Conservation (phyloP, 2,888 invertebrate species). For the Eupithecia exiguata region DNA sequence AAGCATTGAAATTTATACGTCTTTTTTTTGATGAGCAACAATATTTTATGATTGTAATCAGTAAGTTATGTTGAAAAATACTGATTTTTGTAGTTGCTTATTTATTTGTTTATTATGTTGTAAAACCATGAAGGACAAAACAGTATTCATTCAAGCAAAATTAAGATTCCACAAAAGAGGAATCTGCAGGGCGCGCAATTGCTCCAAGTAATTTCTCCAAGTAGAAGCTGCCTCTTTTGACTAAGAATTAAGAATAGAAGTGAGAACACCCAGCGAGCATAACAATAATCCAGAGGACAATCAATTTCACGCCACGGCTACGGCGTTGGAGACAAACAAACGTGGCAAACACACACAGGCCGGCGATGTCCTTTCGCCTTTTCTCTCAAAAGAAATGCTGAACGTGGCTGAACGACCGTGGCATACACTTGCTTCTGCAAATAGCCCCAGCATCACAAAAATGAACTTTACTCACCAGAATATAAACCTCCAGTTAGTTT, state of each 20-base stretch:
- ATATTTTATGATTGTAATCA: no score
- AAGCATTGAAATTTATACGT: no score
- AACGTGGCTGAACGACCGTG: slow-evolving; percentile 62
- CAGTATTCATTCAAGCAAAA: neutral
- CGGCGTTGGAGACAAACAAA: slow-evolving; percentile 41
- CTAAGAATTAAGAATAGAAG: neutral
- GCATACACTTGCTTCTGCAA: slow-evolving; percentile 59
- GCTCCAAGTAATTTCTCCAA: neutral
- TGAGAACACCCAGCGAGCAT: slow-evolving; percentile 10
- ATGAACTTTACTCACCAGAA: neutral
- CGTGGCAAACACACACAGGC: slow-evolving; percentile 57
- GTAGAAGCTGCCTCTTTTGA: neutral
- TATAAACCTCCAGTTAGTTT: slow-evolving; percentile 39
- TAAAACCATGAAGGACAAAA: no score
- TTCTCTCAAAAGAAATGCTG: slow-evolving; percentile 78
- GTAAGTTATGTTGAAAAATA: no score
- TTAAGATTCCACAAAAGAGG: neutral
- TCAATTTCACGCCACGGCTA: slow-evolving; percentile 10
- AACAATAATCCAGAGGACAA: neutral
- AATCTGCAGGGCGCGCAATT: neutral
- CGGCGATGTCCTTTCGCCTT: slow-evolving; percentile 76
- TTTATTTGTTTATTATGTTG: no score
- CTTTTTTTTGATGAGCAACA: no score
- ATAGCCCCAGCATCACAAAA: slow-evolving; percentile 36
- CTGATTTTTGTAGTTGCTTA: no score